A percentile compares a stretch with the other conserved stretches of the same genome.
These are phyloP conservation scores for Ochropleura leucogaster DNA, from an alignment of 2,888 invertebrate species.

Conservation along the genomic window DNA sequence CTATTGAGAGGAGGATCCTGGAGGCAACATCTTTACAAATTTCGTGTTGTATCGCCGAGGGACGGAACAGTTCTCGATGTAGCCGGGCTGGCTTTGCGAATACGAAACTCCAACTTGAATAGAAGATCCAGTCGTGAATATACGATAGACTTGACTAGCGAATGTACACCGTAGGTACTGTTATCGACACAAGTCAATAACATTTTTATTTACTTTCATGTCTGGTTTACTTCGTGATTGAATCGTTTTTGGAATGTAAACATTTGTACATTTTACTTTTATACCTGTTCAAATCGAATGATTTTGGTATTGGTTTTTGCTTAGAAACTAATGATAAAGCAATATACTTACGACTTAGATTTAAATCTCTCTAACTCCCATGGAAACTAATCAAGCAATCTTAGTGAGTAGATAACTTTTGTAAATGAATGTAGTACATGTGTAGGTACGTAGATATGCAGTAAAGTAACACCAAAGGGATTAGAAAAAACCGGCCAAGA, in stretches of 20 bases:
- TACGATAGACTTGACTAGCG: slow-evolving; percentile 55
- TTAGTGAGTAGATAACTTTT: slow-evolving; percentile 6
- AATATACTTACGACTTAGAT: slow-evolving; percentile 27
- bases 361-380: slow-evolving; percentile 10
- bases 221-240: slow-evolving; percentile 30
- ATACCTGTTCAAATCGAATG: neutral
- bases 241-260: slow-evolving; percentile 2
- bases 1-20: slow-evolving; percentile 65
- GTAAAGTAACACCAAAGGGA: neutral
- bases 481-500: too few relatives aligned
- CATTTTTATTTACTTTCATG: slow-evolving; percentile 18
- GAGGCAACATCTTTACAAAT: slow-evolving; percentile 75
- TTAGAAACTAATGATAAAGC: neutral
- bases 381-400: slow-evolving; percentile 9
- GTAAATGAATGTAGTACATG: slow-evolving; percentile 22
- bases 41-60: slow-evolving; percentile 73
- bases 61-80: slow-evolving; percentile 70
- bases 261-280: neutral
- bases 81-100: slow-evolving; percentile 67
- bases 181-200: slow-evolving; percentile 43
- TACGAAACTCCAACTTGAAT: slow-evolving; percentile 72
- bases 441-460: neutral
- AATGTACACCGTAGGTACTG: slow-evolving; percentile 24
- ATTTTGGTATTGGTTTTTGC: neutral
- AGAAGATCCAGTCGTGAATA: slow-evolving; percentile 71